Evolutionary conservation across 2,113 vertebrate genomes (phyloP), one percentile per base, ranked within the genome.

Genomic region (Alexandromys fortis): DNA sequence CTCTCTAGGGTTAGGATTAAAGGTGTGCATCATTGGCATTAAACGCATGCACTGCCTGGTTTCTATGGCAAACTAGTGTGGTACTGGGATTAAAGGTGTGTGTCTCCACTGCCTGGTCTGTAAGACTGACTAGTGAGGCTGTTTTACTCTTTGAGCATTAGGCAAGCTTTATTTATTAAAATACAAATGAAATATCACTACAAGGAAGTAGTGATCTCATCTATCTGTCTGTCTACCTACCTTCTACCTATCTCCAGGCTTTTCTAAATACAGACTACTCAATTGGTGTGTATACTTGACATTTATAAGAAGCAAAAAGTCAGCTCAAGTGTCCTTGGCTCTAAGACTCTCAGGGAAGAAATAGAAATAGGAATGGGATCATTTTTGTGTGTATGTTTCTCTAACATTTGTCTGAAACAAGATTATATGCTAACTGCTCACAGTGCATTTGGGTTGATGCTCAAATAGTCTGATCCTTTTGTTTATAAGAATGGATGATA

Each of bases 301-400:
- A 94, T 81, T 96, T 95, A n/a, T 61, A 78, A 82, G 86, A 93
- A 90, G 7, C n/a, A 55, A 55, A 49, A 86, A 77, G 70, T 95
- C 79, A 75, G 61, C 30, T 13, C 5, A 86, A 45, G 52, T 76
- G 28, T 61, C 92, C 67, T 87, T 85, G 78, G 58, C 45, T 95
- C 79, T 88, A 86, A 78, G 88, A n/a, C 33, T 94, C 7, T 86
- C 85, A 86, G 88, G 6, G 35, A 92, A 93, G 55, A 95, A 90
- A 92, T 14, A 30, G 87, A 96, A 91, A 90, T 33, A 47, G 73
- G 82, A 65, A 78, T 38, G 38, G 42, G 61, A 33, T 67, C 42
- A 21, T 67, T 89, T 65, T 28, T 19, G 47, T 49, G 38, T 58
- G 5, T 67, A 4, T 78, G 24, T 86, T 92, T 12, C 19, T 94